A percentile compares a stretch with the other conserved stretches of the same genome.
Conservation (phyloP, 2,888 invertebrate species). For the Rhamnusium bicolor region DNA sequence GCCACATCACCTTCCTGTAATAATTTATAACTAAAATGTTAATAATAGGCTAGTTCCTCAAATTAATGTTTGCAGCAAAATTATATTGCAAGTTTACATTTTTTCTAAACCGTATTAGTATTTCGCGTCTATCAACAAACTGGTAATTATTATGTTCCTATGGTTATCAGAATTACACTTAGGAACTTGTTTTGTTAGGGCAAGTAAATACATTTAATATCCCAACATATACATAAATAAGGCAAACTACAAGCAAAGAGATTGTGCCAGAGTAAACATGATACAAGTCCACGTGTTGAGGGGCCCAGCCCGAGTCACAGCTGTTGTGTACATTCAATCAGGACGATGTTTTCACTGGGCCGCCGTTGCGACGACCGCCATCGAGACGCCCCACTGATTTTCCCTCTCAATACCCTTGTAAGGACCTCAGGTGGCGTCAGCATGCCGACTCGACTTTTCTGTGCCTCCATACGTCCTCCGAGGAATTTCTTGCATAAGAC, state of each 20-base stretch:
- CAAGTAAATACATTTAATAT: not conserved
- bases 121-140: too few relatives aligned
- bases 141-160: too few relatives aligned
- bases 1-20: too few relatives aligned
- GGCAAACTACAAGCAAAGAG: not conserved
- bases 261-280: not conserved
- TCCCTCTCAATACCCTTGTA: constrained; percentile 37
- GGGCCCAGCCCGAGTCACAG: constrained; percentile 42
- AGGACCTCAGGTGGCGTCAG: constrained; percentile 18
- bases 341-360: constrained; percentile 43
- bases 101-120: too few relatives aligned
- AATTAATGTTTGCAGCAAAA: too few relatives aligned
- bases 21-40: too few relatives aligned
- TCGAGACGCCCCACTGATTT: constrained; percentile 34
- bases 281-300: constrained; percentile 8
- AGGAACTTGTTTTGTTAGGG: not conserved
- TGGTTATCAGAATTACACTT: not conserved
- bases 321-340: constrained; percentile 59
- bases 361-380: not conserved
- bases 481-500: not conserved
- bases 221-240: not conserved
- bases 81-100: too few relatives aligned
- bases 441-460: constrained; percentile 1
- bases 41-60: too few relatives aligned
- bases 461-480: not conserved